Percentiles rank a stretch among this genome's conserved stretches.
These are phyloP conservation scores for Drosophila willistoni DNA, from an alignment of 1,140 invertebrate species.

Conservation along the genomic window DNA sequence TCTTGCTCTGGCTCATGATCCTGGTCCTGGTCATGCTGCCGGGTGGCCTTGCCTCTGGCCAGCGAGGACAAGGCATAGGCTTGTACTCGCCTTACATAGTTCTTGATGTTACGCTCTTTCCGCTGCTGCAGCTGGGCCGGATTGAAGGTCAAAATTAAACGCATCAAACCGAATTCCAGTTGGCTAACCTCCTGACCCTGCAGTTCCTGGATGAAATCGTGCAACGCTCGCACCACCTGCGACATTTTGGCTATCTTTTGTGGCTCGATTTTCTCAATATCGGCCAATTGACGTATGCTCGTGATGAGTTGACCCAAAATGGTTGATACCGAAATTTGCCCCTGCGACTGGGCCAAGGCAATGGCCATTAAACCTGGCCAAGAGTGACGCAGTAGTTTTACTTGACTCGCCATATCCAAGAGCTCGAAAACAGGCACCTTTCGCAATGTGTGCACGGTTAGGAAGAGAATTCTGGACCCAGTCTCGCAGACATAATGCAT, in stretches of 20 bases:
- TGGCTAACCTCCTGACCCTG: slow-evolving; percentile 89
- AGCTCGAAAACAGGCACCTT: slow-evolving; percentile 92
- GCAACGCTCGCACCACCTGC: slow-evolving; percentile 91
- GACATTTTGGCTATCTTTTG: slow-evolving; percentile 90
- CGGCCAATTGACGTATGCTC: slow-evolving; percentile 85
- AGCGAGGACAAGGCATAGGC: slow-evolving; percentile 65
- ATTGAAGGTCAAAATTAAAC: slow-evolving; percentile 91
- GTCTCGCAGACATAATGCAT: slow-evolving; percentile 96
- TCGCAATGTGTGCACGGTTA: slow-evolving; percentile 94
- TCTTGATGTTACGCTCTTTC: slow-evolving; percentile 61
- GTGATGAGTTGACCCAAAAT: slow-evolving; percentile 92
- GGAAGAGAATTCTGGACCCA: slow-evolving; percentile 93
- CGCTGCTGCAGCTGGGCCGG: slow-evolving; percentile 63
- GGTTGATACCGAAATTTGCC: slow-evolving; percentile 90
- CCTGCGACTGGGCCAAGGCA: slow-evolving; percentile 93
- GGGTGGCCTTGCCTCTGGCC: slow-evolving; percentile 33
- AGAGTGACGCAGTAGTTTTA: slow-evolving; percentile 91
- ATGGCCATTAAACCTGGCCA: slow-evolving; percentile 97
- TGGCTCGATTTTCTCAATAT: slow-evolving; percentile 88
- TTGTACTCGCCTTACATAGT: slow-evolving; percentile 73
- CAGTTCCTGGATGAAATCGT: slow-evolving; percentile 91
- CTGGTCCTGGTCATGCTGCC: background rate
- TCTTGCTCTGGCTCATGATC: slow-evolving; percentile 28
- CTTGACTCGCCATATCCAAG: slow-evolving; percentile 92
- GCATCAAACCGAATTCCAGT: slow-evolving; percentile 94